Evolutionary conservation across 2,888 invertebrate species (phyloP).

Genomic region (Pristionchus exspectatus): DNA sequence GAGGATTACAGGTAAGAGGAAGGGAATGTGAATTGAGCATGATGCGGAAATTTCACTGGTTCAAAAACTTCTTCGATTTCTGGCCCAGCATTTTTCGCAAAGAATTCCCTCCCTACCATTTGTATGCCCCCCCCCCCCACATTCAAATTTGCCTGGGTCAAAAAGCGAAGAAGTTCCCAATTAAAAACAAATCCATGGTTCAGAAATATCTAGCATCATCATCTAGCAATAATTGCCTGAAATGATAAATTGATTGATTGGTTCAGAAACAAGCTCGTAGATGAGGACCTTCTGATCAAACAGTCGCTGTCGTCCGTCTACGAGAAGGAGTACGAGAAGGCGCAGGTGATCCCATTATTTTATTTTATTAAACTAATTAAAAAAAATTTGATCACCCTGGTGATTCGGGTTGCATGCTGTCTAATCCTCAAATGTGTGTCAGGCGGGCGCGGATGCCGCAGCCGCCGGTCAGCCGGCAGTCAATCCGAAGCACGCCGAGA

Average conservation of each 20-base stretch:
- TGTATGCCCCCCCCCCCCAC: no score
- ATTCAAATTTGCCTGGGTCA: no score
- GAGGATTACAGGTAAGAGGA: slow-evolving; percentile 49
- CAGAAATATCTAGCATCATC: no score
- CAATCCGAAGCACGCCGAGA: slow-evolving; percentile 46
- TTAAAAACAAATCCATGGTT: no score
- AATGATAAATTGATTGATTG: no score
- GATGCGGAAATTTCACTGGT: no score
- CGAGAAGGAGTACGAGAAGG: slow-evolving; percentile 56
- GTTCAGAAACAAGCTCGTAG: slow-evolving; percentile 39
- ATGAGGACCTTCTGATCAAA: slow-evolving; percentile 55
- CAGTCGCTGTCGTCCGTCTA: slow-evolving; percentile 52
- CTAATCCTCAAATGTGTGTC: background rate
- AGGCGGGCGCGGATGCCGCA: slow-evolving; percentile 18
- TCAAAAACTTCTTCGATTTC: no score
- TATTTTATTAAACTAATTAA: background rate
- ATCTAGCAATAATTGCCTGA: no score
- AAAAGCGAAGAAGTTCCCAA: no score
- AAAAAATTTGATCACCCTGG: no score
- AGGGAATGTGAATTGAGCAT: background rate
- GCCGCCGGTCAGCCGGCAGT: background rate
- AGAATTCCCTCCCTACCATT: no score
- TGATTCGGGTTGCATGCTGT: background rate
- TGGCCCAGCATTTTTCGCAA: no score
- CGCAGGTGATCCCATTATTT: slow-evolving; percentile 28